phyloP scores from a whole-genome alignment of 2,797 vertebrate species.

The Syngnathus rostellatus region DNA sequence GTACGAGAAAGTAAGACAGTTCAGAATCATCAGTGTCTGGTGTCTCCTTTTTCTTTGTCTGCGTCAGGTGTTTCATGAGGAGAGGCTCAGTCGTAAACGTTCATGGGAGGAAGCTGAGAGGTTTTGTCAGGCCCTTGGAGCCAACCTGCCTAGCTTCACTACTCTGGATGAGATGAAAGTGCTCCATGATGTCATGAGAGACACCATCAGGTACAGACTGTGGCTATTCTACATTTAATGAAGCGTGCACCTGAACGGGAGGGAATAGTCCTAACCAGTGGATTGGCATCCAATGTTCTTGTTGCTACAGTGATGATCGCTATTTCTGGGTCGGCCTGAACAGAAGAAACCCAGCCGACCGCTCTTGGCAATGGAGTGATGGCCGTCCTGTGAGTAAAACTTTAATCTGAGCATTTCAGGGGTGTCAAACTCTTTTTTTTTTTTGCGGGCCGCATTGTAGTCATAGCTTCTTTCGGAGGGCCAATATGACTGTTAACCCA shows the following conservation, averaged over 20 bases:
- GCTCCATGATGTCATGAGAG: constrained; percentile 73
- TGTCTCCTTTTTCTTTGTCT: not conserved
- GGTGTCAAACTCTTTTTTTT: too few species aligned
- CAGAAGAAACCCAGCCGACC: constrained; percentile 80
- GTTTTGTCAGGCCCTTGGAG: constrained; percentile 86
- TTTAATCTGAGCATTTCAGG: not conserved
- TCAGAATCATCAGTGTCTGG: too few species aligned
- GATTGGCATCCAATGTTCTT: constrained; percentile 14
- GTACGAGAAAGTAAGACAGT: too few species aligned
- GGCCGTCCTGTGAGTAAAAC: constrained; percentile 77
- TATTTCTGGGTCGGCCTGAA: constrained; percentile 94
- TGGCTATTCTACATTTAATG: not conserved
- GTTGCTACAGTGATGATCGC: constrained; percentile 72
- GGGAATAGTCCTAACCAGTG: not conserved
- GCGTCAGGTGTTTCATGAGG: constrained; percentile 81
- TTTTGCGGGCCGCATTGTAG: too few species aligned
- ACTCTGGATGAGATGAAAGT: constrained; percentile 68
- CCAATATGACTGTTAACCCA: too few species aligned
- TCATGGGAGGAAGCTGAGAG: constrained; percentile 89
- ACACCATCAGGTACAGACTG: constrained; percentile 73
- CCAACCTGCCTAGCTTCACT: constrained; percentile 82
- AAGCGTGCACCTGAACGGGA: not conserved
- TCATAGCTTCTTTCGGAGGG: too few species aligned
- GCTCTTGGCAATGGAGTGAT: constrained; percentile 90
- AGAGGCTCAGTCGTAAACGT: constrained; percentile 81